Conservation (phyloP, 1,140 invertebrate genomes). For the Coenobita brevimanus region DNA sequence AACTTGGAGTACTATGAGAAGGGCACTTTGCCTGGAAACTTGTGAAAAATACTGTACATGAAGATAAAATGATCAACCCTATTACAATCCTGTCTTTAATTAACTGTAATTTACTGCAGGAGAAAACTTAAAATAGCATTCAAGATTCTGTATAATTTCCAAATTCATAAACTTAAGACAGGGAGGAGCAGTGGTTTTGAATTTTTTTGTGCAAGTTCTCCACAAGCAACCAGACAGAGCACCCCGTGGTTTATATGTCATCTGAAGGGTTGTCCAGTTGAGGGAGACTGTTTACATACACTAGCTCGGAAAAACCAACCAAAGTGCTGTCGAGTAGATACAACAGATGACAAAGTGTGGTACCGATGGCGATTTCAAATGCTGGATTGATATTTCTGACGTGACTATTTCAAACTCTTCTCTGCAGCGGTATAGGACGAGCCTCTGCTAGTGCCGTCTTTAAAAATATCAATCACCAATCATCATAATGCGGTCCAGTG, state of each 20-base stretch:
- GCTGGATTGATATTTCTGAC: conserved; percentile 11
- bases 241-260: conserved; percentile 35
- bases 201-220: conserved; percentile 8
- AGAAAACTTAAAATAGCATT: no score
- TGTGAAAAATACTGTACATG: conserved; percentile 18
- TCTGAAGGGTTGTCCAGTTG: conserved; percentile 53
- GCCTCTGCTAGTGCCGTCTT: conserved; percentile 32
- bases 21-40: conserved; percentile 40
- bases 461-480: conserved; percentile 51
- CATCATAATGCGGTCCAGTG: conserved; percentile 49
- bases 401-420: conserved; percentile 21
- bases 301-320: conserved; percentile 56
- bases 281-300: conserved; percentile 63
- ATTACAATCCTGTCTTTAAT: conserved; percentile 7
- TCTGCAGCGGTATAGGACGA: neutral
- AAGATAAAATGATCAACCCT: neutral
- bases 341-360: conserved; percentile 38
- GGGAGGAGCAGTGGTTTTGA: no score
- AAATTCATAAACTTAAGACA: no score
- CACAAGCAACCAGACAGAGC: conserved; percentile 39
- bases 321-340: conserved; percentile 31
- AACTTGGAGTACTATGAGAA: conserved; percentile 55
- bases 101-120: no score
- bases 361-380: conserved; percentile 56
- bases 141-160: neutral